These are phyloP conservation scores for Hemitrygon akajei DNA, from an alignment of 2,797 vertebrate genomes.

Conservation along the genomic window DNA sequence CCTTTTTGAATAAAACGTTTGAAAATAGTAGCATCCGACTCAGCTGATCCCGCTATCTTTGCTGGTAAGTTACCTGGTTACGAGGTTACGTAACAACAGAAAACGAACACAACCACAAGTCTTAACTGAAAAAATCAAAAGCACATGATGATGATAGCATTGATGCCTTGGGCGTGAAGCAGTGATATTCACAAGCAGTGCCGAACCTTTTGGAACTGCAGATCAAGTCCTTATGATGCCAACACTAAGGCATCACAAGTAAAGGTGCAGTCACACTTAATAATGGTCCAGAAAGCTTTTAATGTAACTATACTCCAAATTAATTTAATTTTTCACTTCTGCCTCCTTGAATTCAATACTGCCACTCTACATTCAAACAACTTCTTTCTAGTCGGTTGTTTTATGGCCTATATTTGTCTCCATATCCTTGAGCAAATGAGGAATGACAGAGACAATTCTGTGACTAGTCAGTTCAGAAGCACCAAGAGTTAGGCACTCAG, in stretches of 20 bases:
- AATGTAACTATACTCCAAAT: neutral
- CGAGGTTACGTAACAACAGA: too few relatives aligned
- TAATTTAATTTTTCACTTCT: neutral
- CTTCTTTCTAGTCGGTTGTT: neutral
- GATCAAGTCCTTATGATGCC: neutral
- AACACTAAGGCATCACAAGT: neutral
- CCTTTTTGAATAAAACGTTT: too few relatives aligned
- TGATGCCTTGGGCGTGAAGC: too few relatives aligned
- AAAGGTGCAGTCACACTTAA: neutral
- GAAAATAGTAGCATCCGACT: too few relatives aligned
- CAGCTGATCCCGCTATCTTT: too few relatives aligned
- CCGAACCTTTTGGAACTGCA: neutral
- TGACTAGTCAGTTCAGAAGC: neutral
- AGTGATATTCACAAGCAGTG: too few relatives aligned
- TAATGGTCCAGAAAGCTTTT: neutral
- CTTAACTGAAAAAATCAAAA: too few relatives aligned
- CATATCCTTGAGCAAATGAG: neutral
- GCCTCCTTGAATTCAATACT: neutral
- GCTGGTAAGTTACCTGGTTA: too few relatives aligned
- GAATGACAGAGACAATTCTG: neutral
- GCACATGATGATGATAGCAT: too few relatives aligned
- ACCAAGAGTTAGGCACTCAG: neutral
- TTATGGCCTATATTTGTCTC: neutral
- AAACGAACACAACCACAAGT: too few relatives aligned
- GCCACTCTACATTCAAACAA: neutral